phyloP scores from a whole-genome alignment of 2,797 vertebrate genomes.

The Fistularia tabacaria region DNA sequence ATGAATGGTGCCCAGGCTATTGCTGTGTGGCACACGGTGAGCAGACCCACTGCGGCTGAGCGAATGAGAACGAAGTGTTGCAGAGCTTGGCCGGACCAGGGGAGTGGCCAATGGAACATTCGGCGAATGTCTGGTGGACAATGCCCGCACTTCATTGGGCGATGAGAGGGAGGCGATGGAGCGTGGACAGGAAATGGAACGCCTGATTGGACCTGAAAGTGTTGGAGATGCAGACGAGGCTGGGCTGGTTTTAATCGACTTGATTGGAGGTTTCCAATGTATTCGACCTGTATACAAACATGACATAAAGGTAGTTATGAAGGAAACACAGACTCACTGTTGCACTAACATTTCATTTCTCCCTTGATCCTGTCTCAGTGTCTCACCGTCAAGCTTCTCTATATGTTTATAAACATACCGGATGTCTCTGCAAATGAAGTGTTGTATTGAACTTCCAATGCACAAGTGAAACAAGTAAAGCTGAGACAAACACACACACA shows the following conservation, averaged over 20 bases:
- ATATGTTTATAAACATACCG: conserved; percentile 25
- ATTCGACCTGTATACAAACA: conserved; percentile 70
- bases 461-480: not conserved
- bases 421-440: conserved; percentile 52
- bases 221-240: conserved; percentile 71
- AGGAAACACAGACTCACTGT: conserved; percentile 26
- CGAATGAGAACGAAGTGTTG: conserved; percentile 85
- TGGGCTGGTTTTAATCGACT: conserved; percentile 71
- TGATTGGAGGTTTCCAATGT: conserved; percentile 77
- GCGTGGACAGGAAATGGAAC: conserved; percentile 94
- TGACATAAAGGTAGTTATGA: not conserved
- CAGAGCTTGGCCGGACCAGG: conserved; percentile 72
- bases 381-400: conserved; percentile 30
- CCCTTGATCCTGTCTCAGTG: conserved; percentile 27
- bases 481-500: not conserved
- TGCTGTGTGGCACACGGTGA: conserved; percentile 77
- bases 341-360: conserved; percentile 36
- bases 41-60: conserved; percentile 86
- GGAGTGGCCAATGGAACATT: conserved; percentile 55
- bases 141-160: conserved; percentile 74
- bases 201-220: conserved; percentile 83
- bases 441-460: conserved; percentile 43
- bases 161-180: conserved; percentile 87
- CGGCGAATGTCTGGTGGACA: conserved; percentile 50
- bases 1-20: conserved; percentile 76